Base-by-base conservation (phyloP, 2,888 invertebrate species). In the Caenorhabditis sp. region DNA sequence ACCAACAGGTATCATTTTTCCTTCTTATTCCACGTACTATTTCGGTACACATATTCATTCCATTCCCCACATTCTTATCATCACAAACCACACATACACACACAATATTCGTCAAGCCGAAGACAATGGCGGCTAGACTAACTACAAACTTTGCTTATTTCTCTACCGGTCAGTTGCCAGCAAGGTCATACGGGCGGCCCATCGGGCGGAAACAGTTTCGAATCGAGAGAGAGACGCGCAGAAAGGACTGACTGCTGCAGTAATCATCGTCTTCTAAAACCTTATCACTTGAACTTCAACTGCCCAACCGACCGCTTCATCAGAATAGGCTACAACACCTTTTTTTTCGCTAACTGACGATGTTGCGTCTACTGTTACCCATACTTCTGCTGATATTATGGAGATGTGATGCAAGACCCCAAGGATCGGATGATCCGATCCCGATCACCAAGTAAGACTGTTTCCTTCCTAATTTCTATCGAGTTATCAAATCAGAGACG, bases 101-200 rank as follows among this genome's bases (percentile, higher is more conserved):
- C 67, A 76, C 20, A 44, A 3, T 64, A 35, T 51, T 71, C 47
- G 35, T 69, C 68, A 69, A 60, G 26, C 51, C 60, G 67, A 40
- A 67, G 53, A 76, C 67, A 76, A 76, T 67, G 53, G 61, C 50
- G 67, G 56, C 74, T 74, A 74, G 65, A 76, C 76, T 44, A 67
- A 76, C 76, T 67, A 76, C 67, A 76, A n/a, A 64, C 64, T 58
- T 71, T 24, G 26, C 28, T 47, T n/a, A n/a, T n/a, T 20, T 53
- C 50, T 60, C 74, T 60, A 74, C 60, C 67, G 76, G 76, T 76
- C 76, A 76, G 67, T 67, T 58, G 40, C 15, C 24, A 18, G 71
- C 72, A 76, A 76, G 76, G 76, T 67, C 76, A 76, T 53, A 53
- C 61, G 61, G 76, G 61, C 60, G 56, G 62, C 53, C 62, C 35